These are phyloP conservation scores for Catostomus latipinnis DNA, from an alignment of 2,797 vertebrate genomes.

Conservation along the genomic window DNA sequence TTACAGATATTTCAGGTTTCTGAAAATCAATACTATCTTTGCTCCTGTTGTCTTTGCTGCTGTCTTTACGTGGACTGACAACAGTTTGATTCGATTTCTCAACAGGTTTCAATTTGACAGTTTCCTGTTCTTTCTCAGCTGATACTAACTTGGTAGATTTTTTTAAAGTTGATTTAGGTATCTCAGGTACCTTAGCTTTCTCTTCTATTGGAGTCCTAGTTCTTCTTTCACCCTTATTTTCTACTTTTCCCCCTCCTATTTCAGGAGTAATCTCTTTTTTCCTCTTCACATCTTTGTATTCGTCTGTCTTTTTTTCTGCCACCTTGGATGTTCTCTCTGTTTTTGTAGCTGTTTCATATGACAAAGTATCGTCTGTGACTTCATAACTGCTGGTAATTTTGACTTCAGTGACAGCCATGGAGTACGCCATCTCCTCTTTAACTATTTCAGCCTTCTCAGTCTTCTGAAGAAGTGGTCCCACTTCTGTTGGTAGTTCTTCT, in stretches of 20 bases:
- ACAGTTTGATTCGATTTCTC: constrained; percentile 38
- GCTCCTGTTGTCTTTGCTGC: constrained; percentile 21
- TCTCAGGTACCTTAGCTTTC: constrained; percentile 34
- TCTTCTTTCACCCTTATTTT: constrained; percentile 46
- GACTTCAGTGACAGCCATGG: constrained; percentile 55
- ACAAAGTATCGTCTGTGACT: constrained; percentile 61
- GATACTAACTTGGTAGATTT: constrained; percentile 44
- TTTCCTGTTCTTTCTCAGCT: constrained; percentile 46
- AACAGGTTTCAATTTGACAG: constrained; percentile 51
- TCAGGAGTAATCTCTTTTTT: constrained; percentile 33
- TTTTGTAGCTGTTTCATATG: constrained; percentile 24
- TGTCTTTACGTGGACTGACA: constrained; percentile 42
- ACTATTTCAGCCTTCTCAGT: constrained; percentile 40
- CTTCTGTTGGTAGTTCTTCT: constrained; percentile 59
- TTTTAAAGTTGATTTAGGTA: constrained; percentile 41
- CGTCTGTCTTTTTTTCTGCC: constrained; percentile 29
- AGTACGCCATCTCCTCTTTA: constrained; percentile 59
- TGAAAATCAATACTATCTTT: constrained; percentile 35
- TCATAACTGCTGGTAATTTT: constrained; percentile 60
- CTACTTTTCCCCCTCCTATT: constrained; percentile 17
- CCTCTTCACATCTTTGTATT: constrained; percentile 49
- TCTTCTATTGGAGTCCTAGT: constrained; percentile 50
- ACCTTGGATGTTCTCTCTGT: constrained; percentile 8
- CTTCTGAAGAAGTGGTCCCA: constrained; percentile 56
- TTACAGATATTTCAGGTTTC: constrained; percentile 47